Conservation (phyloP, 30 jellyfish, hydroid and myxozoan species). For the Nemopilema nomurai region DNA sequence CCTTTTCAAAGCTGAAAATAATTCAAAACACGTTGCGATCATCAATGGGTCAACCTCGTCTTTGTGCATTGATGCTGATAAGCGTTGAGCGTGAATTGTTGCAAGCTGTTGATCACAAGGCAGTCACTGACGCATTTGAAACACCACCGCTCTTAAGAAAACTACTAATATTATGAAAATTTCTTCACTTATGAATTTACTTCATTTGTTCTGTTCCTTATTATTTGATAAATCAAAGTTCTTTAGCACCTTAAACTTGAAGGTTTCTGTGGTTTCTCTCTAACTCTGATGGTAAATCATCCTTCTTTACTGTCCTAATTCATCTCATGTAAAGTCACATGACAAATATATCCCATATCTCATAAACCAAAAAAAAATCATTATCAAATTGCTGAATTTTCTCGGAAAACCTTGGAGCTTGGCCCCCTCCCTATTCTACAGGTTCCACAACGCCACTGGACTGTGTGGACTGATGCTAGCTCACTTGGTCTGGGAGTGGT, state of each 20-base stretch:
- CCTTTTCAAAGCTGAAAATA: slow-evolving; percentile 34
- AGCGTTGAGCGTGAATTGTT: slow-evolving; percentile 55
- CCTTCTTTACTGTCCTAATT: too few species aligned
- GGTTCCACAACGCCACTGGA: too few species aligned
- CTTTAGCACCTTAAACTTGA: too few species aligned
- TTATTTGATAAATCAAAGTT: slow-evolving; percentile 19
- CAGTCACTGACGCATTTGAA: slow-evolving; percentile 58
- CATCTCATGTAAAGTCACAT: too few species aligned
- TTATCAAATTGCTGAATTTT: too few species aligned
- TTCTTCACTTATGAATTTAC: background rate
- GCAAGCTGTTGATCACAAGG: slow-evolving; percentile 36
- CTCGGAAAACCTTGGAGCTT: too few species aligned
- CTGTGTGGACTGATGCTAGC: too few species aligned
- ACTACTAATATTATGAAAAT: slow-evolving; percentile 12
- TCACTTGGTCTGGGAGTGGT: background rate
- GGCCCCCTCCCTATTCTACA: too few species aligned
- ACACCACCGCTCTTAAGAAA: slow-evolving; percentile 57
- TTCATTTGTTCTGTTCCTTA: slow-evolving; percentile 9
- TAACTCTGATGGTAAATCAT: too few species aligned
- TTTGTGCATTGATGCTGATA: slow-evolving; percentile 52
- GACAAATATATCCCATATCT: too few species aligned
- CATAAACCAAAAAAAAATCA: too few species aligned
- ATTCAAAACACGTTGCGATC: slow-evolving; percentile 33
- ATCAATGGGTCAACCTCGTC: slow-evolving; percentile 50
- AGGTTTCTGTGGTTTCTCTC: too few species aligned